Percentiles rank a stretch among this genome's conserved stretches.
Conservation (phyloP, 2,113 vertebrate genomes). For the Dunckerocampus dactyliophorus region DNA sequence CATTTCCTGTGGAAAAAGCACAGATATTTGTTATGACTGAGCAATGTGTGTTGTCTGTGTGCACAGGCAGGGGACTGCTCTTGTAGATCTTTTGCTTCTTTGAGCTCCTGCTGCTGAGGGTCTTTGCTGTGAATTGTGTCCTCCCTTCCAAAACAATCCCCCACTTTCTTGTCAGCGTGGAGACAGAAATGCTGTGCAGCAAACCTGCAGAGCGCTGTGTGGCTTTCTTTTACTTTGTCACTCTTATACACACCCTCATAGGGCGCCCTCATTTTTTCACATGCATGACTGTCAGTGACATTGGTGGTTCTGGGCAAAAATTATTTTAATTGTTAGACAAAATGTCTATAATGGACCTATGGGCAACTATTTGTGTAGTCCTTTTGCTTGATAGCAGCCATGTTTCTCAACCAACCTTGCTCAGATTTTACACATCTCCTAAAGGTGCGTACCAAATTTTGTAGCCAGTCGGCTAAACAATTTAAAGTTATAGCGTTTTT, state of each 20-base stretch:
- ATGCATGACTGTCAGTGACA: too few relatives aligned
- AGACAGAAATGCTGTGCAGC: slow-evolving; percentile 49
- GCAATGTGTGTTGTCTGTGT: slow-evolving; percentile 30
- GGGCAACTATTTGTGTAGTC: too few relatives aligned
- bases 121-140: slow-evolving; percentile 43
- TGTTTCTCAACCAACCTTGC: too few relatives aligned
- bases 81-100: slow-evolving; percentile 22
- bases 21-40: slow-evolving; percentile 46
- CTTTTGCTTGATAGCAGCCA: too few relatives aligned
- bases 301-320: too few relatives aligned
- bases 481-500: too few relatives aligned
- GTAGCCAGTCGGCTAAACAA: too few relatives aligned
- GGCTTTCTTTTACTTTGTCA: slow-evolving; percentile 39
- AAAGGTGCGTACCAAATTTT: too few relatives aligned
- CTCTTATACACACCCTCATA: slow-evolving; percentile 4
- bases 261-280: too few relatives aligned
- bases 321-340: too few relatives aligned
- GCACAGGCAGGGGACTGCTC: slow-evolving; percentile 19
- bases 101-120: slow-evolving; percentile 35
- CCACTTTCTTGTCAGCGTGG: slow-evolving; percentile 36
- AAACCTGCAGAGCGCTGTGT: slow-evolving; percentile 47
- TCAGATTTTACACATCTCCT: too few relatives aligned
- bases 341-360: too few relatives aligned
- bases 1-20: slow-evolving; percentile 21
- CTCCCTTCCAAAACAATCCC: slow-evolving; percentile 42